Percentiles rank a stretch among this genome's conserved stretches.
These are phyloP conservation scores for Conus ventricosus DNA, from an alignment of 1,140 invertebrate genomes.

Conservation along the genomic window DNA sequence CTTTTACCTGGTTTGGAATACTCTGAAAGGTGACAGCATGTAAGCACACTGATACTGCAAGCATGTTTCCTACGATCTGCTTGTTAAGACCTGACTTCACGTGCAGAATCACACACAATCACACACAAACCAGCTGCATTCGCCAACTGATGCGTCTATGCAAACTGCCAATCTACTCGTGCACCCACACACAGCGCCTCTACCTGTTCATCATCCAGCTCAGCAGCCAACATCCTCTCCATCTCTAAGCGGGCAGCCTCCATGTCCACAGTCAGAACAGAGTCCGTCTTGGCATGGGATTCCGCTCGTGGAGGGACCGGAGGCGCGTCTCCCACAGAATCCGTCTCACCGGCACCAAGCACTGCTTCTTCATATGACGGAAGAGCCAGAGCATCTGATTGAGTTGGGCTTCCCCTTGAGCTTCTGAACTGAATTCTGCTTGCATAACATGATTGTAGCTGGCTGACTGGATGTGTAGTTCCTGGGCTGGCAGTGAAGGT, in stretches of 20 bases:
- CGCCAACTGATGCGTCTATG: neutral
- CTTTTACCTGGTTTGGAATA: neutral
- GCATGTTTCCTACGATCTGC: neutral
- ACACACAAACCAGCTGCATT: neutral
- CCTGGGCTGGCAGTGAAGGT: constrained; percentile 30
- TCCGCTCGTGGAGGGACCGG: constrained; percentile 54
- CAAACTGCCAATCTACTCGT: neutral
- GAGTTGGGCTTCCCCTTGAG: neutral
- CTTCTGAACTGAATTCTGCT: neutral
- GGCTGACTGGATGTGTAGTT: neutral
- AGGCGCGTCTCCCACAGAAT: constrained; percentile 55
- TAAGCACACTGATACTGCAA: neutral
- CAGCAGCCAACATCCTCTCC: neutral
- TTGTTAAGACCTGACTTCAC: neutral
- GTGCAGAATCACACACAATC: neutral
- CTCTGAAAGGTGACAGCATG: neutral
- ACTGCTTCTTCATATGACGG: constrained; percentile 33
- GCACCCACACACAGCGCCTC: neutral
- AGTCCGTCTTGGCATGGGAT: constrained; percentile 35
- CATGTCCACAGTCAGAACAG: constrained; percentile 33
- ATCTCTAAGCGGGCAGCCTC: neutral
- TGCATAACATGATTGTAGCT: constrained; percentile 27
- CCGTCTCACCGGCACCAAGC: constrained; percentile 39
- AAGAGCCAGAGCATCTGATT: constrained; percentile 8
- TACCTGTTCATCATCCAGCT: neutral